These are phyloP conservation scores for Hirtodrosophila confusa DNA, from an alignment of 2,888 invertebrate species.

Conservation along the genomic window DNA sequence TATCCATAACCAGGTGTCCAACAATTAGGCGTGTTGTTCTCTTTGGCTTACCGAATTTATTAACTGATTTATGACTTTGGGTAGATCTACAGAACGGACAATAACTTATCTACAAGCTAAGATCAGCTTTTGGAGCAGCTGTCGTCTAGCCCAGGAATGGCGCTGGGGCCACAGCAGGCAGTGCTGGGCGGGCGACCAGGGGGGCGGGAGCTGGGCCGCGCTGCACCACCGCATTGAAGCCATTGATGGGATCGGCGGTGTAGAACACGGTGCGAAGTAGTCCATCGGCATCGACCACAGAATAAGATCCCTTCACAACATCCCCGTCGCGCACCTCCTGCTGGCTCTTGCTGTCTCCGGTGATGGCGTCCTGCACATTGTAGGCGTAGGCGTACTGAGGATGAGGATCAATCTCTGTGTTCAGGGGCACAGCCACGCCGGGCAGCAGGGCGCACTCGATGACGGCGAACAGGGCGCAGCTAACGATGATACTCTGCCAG, in stretches of 20 bases:
- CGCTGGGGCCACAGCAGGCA: slow-evolving; percentile 14
- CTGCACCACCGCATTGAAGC: slow-evolving; percentile 85
- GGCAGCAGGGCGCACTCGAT: slow-evolving; percentile 54
- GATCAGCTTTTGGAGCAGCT: slow-evolving; percentile 26
- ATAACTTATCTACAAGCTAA: slow-evolving; percentile 75
- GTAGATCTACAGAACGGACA: slow-evolving; percentile 42
- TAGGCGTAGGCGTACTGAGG: slow-evolving; percentile 82
- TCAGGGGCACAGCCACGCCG: slow-evolving; percentile 52
- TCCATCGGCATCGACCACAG: slow-evolving; percentile 83
- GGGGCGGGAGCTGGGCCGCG: slow-evolving; percentile 85
- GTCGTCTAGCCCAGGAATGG: slow-evolving; percentile 57
- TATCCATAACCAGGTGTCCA: slow-evolving; percentile 45
- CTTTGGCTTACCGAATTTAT: slow-evolving; percentile 65
- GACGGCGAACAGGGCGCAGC: slow-evolving; percentile 53
- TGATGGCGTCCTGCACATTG: slow-evolving; percentile 82
- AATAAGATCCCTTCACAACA: slow-evolving; percentile 83
- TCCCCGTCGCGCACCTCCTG: slow-evolving; percentile 83
- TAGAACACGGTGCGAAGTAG: slow-evolving; percentile 82
- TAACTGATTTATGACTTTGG: slow-evolving; percentile 50
- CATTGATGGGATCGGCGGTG: slow-evolving; percentile 83
- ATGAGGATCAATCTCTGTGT: slow-evolving; percentile 77
- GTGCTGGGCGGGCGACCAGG: slow-evolving; percentile 44
- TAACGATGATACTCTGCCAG: slow-evolving; percentile 39
- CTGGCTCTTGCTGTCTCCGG: slow-evolving; percentile 84
- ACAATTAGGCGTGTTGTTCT: slow-evolving; percentile 38